Evolutionary conservation across 1,140 invertebrate species (phyloP), one percentile per base, ranked within the genome.

Genomic region (Manduca sexta): DNA sequence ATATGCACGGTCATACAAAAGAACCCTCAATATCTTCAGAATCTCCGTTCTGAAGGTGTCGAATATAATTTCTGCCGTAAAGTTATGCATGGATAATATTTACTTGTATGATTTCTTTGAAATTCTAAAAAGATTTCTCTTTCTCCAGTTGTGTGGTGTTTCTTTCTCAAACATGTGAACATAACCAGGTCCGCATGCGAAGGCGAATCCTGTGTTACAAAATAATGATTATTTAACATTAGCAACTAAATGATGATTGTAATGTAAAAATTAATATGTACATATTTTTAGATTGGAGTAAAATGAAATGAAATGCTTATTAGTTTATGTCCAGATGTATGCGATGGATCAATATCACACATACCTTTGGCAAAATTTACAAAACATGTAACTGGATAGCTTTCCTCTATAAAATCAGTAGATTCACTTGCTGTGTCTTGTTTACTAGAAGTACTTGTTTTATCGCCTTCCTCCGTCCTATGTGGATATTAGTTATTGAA

Each of bases 91-190:
- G 30, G n/a, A 12, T 11, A 35, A 33, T 37, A 57, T 61, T 35
- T 70, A 87, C 86, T 86, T 86, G 49, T 86, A 87, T 52, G 73
- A 79, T 26, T 88, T 87, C 37, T 83, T 72, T 0, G 88, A 90
- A 31, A 92, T 82, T 30, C 82, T 67, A 35, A 88, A 91, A 3
- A 91, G 57, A 46, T 90, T 89, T 57, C 88, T 87, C 54, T 91
- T 92, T 2, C 76, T 75, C 66, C 89, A 92, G 52, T 88, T 89
- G 56, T 90, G 85, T 1, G 74, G 85, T 0, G 88, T 88, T 51
- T 90, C 88, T 57, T 89, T 91, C 67, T 93, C 91, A 65, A 91
- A 93, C 37, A 93, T 78, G 16, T 91, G 74, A 0, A 93, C 86
- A 14, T 74, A 89, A n/a, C 91, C 90, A 8, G 66, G 79, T 14